Base-by-base conservation (phyloP, 2,888 invertebrate species). In the Rapana venosa region DNA sequence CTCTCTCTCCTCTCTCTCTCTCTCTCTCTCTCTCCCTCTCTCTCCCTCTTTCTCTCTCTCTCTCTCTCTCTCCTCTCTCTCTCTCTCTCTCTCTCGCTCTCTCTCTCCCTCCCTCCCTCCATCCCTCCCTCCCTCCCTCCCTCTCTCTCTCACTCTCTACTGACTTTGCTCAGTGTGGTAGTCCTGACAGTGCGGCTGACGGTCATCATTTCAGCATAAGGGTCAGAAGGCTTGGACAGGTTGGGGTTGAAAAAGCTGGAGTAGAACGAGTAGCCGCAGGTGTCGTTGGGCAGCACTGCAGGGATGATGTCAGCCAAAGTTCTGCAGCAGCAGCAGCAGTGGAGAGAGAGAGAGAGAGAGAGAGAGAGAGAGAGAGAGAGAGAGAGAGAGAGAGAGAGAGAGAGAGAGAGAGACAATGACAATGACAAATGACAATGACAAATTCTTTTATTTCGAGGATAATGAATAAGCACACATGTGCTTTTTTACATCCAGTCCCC, bases 241-340 rank as follows among this genome's bases (percentile, higher is more conserved):
- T 92, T 91, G 20, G 94, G 93, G 85, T 95, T 94, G 91, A 93
- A 95, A 91, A 95, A 96, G 81, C 95, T 95, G 91, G 94, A 95
- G 74, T 93, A 90, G 91, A 96, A 95, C 87, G 94, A 93, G 47
- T 94, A 93, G 6, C 94, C 95, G 84, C 94, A 94, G 0, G 92
- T 88, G 15, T 91, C 90, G 13, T 92, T 87, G n/a, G 88, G 90
- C 56, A 94, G 91, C 47, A 93, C 47, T 15, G 88, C 36, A 20
- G 90, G 90, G 81, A 94, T 86, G 22, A 91, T 88, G 35, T 92
- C 91, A 26, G 91, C 83, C 92, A 93, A 93, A 1, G 92, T 91
- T 85, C 81, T 90, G 66, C 22, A 35, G 47, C 20, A 74, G 66
- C 17, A 20, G 61, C 26, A 26, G 66, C 5, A 66, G 0, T 17